Conservation (phyloP, 2,888 invertebrate species). For the Melieria crassipennis region DNA sequence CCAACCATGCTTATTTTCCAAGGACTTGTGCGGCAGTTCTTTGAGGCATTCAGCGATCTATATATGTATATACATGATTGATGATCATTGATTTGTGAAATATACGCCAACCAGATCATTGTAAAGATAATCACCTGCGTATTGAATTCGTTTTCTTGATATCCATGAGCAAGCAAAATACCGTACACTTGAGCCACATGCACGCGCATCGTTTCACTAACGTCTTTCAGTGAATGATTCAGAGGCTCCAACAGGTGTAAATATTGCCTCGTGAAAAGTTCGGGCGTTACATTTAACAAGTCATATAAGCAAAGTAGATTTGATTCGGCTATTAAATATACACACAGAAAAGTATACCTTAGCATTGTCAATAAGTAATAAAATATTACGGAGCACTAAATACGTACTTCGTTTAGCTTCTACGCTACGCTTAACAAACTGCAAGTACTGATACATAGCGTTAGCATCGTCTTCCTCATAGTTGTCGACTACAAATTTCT, state of each 20-base stretch:
- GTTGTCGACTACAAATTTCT: slow-evolving; percentile 71
- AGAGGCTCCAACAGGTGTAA: slow-evolving; percentile 65
- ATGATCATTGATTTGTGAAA: neutral
- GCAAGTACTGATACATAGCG: slow-evolving; percentile 74
- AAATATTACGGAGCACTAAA: neutral
- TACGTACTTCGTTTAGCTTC: slow-evolving; percentile 73
- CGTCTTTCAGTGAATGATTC: slow-evolving; percentile 70
- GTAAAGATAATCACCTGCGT: slow-evolving; percentile 62
- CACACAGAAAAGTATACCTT: neutral
- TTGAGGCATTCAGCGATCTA: slow-evolving; percentile 55
- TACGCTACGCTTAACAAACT: slow-evolving; percentile 74
- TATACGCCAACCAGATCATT: neutral
- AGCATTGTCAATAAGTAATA: neutral
- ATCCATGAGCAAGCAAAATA: slow-evolving; percentile 73
- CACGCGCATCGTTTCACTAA: slow-evolving; percentile 81
- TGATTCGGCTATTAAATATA: slow-evolving; percentile 53
- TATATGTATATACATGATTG: neutral
- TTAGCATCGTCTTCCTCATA: slow-evolving; percentile 69
- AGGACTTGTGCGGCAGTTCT: slow-evolving; percentile 62
- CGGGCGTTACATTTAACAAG: slow-evolving; percentile 83
- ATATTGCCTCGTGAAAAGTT: slow-evolving; percentile 73
- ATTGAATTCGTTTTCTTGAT: slow-evolving; percentile 68
- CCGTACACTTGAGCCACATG: slow-evolving; percentile 80
- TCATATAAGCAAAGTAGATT: slow-evolving; percentile 81
- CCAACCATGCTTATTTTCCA: slow-evolving; percentile 79